These are phyloP conservation scores for Misgurnus mizolepis DNA, from an alignment of 2,113 vertebrate species.

Conservation along the genomic window DNA sequence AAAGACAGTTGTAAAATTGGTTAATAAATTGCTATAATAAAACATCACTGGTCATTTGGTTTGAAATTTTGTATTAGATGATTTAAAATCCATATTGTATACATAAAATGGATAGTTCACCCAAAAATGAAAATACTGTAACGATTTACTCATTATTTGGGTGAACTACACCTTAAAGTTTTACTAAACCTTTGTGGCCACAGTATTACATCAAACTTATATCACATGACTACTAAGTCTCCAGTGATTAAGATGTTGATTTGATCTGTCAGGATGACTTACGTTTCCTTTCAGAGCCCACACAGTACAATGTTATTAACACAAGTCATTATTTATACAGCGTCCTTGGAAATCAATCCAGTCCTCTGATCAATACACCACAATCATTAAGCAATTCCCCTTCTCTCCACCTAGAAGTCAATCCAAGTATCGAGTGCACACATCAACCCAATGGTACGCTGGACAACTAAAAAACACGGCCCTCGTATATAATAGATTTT, in stretches of 20 bases:
- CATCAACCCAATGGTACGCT: background rate
- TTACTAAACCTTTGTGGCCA: too few species aligned
- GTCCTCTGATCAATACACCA: background rate
- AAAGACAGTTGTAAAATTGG: too few species aligned
- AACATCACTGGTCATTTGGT: too few species aligned
- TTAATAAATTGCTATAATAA: too few species aligned
- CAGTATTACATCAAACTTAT: too few species aligned
- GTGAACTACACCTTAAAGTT: too few species aligned
- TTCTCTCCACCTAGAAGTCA: slow-evolving; percentile 2
- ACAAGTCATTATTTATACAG: background rate
- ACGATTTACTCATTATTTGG: too few species aligned
- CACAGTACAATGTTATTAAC: background rate
- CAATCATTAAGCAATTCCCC: slow-evolving; percentile 4
- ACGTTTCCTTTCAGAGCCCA: background rate
- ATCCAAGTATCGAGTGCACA: background rate
- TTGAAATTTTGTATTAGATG: too few species aligned
- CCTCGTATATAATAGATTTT: background rate
- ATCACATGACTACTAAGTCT: too few species aligned
- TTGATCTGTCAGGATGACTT: background rate
- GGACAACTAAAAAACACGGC: background rate
- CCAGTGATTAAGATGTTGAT: background rate
- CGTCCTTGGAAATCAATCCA: background rate
- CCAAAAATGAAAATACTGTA: too few species aligned
- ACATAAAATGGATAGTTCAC: too few species aligned
- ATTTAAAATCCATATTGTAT: too few species aligned